Evolutionary conservation across 2,797 vertebrate genomes (phyloP).

Genomic region (Ptychadena robeensis): DNA sequence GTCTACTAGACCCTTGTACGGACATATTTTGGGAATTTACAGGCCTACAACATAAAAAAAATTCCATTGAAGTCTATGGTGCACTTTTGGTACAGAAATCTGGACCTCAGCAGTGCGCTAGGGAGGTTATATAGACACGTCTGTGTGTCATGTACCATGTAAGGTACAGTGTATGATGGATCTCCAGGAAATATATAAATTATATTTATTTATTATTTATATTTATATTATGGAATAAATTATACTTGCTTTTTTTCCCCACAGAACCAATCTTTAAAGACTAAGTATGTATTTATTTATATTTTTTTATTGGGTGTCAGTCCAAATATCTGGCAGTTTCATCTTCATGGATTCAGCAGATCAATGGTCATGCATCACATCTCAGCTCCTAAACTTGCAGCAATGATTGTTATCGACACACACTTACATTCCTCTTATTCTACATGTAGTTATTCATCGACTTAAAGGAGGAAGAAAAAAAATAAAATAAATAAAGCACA

Average conservation of each 20-base stretch:
- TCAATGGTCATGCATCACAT: constrained; percentile 33
- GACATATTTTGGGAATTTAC: too few species aligned
- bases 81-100: too few species aligned
- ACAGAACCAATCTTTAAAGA: constrained; percentile 22
- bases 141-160: not conserved
- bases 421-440: constrained; percentile 43
- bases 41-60: too few species aligned
- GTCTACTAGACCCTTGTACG: too few species aligned
- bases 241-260: constrained; percentile 48
- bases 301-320: constrained; percentile 11
- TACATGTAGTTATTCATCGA: constrained; percentile 47
- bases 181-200: not conserved
- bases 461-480: constrained; percentile 2
- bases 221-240: too few species aligned
- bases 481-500: not conserved
- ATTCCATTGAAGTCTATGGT: too few species aligned
- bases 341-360: constrained; percentile 19
- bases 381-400: constrained; percentile 2
- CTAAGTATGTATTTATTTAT: constrained; percentile 40
- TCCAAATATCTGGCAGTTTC: constrained; percentile 21
- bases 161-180: not conserved
- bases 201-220: too few species aligned
- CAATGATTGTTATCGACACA: constrained; percentile 47
- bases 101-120: too few species aligned
- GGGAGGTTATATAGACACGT: too few species aligned